A percentile compares a stretch with the other conserved stretches of the same genome.
Conservation (phyloP, 2,888 invertebrate species). For the Zygothrica quintamaculata region DNA sequence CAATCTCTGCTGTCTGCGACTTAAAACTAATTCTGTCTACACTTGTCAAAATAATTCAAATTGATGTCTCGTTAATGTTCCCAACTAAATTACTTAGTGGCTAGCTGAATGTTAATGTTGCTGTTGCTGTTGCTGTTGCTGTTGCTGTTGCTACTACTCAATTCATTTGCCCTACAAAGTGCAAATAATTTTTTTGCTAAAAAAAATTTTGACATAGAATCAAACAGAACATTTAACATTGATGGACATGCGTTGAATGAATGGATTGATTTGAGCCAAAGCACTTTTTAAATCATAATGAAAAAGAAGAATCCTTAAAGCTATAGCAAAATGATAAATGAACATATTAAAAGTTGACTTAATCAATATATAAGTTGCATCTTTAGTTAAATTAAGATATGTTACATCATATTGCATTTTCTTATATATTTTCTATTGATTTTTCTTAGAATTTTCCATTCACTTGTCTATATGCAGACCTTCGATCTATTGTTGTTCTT, state of each 20-base stretch:
- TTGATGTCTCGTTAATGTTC: constrained; percentile 63
- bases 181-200: constrained; percentile 23
- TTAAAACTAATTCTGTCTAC: constrained; percentile 57
- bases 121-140: background rate
- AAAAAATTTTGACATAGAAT: background rate
- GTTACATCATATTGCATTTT: background rate
- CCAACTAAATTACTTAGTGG: constrained; percentile 19
- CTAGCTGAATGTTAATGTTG: background rate
- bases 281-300: too few relatives aligned
- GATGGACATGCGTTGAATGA: constrained; percentile 46
- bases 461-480: constrained; percentile 24
- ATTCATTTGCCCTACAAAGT: constrained; percentile 34
- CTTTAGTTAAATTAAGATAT: background rate
- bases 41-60: constrained; percentile 72
- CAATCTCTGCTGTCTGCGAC: constrained; percentile 30
- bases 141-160: background rate
- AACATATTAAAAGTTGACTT: background rate
- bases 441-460: too few relatives aligned
- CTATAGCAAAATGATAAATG: constrained; percentile 42
- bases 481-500: constrained; percentile 44
- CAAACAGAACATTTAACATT: constrained; percentile 29
- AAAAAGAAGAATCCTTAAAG: constrained; percentile 8
- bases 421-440: too few relatives aligned
- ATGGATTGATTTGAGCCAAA: constrained; percentile 16
- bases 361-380: too few relatives aligned